phyloP scores from a whole-genome alignment of 2,113 vertebrate species.

The Paramormyrops kingsleyae region DNA sequence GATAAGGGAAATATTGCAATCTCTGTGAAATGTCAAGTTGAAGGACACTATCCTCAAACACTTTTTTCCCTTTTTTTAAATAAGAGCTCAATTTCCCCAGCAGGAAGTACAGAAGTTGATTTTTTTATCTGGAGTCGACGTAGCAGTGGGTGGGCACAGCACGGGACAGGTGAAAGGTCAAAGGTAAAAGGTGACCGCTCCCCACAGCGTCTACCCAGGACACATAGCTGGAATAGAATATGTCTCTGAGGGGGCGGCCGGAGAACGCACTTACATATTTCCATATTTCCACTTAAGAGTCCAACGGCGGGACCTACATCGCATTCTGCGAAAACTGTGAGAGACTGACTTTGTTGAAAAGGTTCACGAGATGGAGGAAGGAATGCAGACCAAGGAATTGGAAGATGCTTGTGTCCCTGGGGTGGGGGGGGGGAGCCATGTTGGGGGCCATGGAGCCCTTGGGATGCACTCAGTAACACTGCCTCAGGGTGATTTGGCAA shows the following conservation, averaged over 20 bases:
- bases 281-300: slow-evolving; percentile 3
- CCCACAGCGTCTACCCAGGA: neutral
- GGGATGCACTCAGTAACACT: slow-evolving; percentile 6
- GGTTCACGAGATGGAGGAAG: neutral
- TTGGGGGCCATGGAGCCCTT: neutral
- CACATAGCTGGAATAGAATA: neutral
- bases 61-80: neutral
- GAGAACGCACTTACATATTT: neutral
- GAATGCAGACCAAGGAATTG: neutral
- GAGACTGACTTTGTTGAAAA: neutral
- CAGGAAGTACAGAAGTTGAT: neutral
- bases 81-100: neutral
- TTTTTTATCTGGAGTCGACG: neutral
- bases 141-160: neutral
- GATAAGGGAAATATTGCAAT: slow-evolving; percentile 6
- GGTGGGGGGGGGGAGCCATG: neutral
- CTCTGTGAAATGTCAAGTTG: neutral
- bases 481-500: no score
- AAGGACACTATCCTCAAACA: slow-evolving; percentile 9
- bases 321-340: neutral
- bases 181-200: neutral
- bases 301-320: neutral
- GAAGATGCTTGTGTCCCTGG: neutral
- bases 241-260: neutral
- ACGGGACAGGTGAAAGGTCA: neutral